These are phyloP conservation scores for Hedya salicella DNA, from an alignment of 2,888 invertebrate genomes.

Conservation along the genomic window DNA sequence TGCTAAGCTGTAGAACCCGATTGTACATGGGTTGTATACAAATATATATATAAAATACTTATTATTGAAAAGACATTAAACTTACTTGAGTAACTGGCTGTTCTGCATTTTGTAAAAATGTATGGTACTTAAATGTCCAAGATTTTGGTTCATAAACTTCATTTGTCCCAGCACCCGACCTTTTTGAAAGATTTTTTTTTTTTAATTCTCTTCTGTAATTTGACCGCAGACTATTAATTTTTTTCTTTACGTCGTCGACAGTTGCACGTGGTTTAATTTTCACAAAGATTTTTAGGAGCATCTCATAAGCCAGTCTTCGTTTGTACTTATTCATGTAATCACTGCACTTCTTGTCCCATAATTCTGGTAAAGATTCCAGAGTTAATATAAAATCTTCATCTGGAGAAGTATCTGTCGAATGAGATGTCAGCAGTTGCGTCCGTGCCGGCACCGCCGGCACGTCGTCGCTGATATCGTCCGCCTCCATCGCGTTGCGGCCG, in stretches of 20 bases:
- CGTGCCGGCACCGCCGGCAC: too few relatives aligned
- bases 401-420: too few relatives aligned
- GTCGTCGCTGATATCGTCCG: too few relatives aligned
- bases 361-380: slow-evolving; percentile 34
- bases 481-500: too few relatives aligned
- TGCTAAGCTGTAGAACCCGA: too few relatives aligned
- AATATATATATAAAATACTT: too few relatives aligned
- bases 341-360: slow-evolving; percentile 38
- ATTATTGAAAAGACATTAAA: too few relatives aligned
- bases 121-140: slow-evolving; percentile 43
- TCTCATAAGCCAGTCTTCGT: slow-evolving; percentile 40
- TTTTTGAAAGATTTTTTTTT: slow-evolving; percentile 43
- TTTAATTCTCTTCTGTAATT: slow-evolving; percentile 43
- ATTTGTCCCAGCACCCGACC: slow-evolving; percentile 39
- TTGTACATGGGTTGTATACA: too few relatives aligned
- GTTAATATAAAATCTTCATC: slow-evolving; percentile 36
- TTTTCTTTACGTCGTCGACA: slow-evolving; percentile 39
- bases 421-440: too few relatives aligned
- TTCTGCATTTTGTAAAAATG: too few relatives aligned
- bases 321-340: slow-evolving; percentile 41
- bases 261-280: slow-evolving; percentile 42
- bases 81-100: too few relatives aligned
- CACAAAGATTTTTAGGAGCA: slow-evolving; percentile 39
- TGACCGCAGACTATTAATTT: slow-evolving; percentile 37
- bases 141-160: slow-evolving; percentile 40